phyloP scores from a whole-genome alignment of 2,113 vertebrate genomes.

The Vidua chalybeata region DNA sequence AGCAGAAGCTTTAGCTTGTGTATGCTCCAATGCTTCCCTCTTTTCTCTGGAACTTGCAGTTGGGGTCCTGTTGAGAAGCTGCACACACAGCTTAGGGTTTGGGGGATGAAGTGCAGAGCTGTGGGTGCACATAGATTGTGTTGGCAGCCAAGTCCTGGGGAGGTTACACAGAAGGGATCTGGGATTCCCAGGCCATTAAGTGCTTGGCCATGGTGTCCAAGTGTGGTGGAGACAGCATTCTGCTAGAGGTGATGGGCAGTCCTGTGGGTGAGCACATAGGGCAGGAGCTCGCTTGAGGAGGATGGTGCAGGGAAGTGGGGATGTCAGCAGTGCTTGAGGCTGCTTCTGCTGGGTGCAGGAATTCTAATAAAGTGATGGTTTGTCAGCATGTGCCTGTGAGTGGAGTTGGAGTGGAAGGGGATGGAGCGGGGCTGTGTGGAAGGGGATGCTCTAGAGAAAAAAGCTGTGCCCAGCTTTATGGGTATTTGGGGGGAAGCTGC shows the following conservation, averaged over 20 bases:
- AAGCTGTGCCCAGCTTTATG: background rate
- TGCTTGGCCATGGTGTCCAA: too few species aligned
- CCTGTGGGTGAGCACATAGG: background rate
- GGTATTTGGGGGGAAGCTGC: background rate
- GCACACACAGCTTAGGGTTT: background rate
- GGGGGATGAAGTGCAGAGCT: background rate
- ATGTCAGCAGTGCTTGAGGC: background rate
- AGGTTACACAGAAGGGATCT: background rate
- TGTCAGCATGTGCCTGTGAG: background rate
- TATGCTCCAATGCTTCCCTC: background rate
- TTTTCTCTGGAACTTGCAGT: background rate
- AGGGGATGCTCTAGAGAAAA: background rate
- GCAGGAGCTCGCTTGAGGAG: accelerated
- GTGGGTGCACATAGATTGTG: accelerated
- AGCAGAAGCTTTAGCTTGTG: background rate
- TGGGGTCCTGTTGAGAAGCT: background rate
- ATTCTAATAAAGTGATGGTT: background rate
- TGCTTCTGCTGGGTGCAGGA: background rate
- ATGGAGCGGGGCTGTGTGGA: background rate
- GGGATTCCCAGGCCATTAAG: background rate
- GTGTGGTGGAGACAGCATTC: accelerated
- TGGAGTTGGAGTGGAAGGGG: background rate
- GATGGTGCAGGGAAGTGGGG: too few species aligned
- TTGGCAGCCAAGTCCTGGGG: accelerated
- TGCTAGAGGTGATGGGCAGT: background rate